Evolutionary conservation across 1,140 invertebrate species (phyloP).

Genomic region (Ruditapes philippinarum): DNA sequence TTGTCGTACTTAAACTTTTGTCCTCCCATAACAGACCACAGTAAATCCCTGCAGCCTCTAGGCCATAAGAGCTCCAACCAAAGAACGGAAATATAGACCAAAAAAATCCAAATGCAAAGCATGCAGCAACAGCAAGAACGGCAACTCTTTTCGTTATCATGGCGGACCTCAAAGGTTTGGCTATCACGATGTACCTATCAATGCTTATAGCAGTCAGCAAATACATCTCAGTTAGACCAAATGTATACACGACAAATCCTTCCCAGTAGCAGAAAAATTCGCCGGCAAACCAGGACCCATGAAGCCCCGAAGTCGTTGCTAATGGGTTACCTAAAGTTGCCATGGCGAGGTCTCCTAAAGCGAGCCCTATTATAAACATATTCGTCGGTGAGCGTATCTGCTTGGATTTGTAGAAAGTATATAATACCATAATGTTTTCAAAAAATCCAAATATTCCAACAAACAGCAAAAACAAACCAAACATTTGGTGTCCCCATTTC

Average conservation of each 20-base stretch:
- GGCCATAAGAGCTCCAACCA: constrained; percentile 78
- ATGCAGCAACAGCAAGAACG: constrained; percentile 16
- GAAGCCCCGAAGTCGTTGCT: constrained; percentile 60
- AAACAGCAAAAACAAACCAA: constrained; percentile 59
- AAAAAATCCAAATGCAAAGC: constrained; percentile 68
- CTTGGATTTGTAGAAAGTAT: constrained; percentile 74
- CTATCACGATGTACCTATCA: constrained; percentile 80
- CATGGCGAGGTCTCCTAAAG: constrained; percentile 75
- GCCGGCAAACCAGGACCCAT: constrained; percentile 73
- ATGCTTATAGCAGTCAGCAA: constrained; percentile 75
- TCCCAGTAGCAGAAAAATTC: constrained; percentile 69
- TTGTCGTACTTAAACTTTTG: constrained; percentile 55
- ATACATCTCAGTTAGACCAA: constrained; percentile 77
- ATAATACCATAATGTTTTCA: constrained; percentile 67
- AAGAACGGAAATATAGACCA: constrained; percentile 75
- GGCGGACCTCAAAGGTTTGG: constrained; percentile 71
- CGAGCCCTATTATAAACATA: constrained; percentile 79
- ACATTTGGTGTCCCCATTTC: constrained; percentile 34
- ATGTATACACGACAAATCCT: constrained; percentile 77
- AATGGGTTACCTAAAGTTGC: constrained; percentile 63
- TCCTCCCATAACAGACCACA: constrained; percentile 77
- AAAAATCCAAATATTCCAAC: constrained; percentile 65
- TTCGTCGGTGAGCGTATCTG: constrained; percentile 78
- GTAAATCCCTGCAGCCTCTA: constrained; percentile 75
- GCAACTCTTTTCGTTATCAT: constrained; percentile 77